Evolutionary conservation across 2,113 vertebrate species (phyloP).

Genomic region (Melanocharis versteri): DNA sequence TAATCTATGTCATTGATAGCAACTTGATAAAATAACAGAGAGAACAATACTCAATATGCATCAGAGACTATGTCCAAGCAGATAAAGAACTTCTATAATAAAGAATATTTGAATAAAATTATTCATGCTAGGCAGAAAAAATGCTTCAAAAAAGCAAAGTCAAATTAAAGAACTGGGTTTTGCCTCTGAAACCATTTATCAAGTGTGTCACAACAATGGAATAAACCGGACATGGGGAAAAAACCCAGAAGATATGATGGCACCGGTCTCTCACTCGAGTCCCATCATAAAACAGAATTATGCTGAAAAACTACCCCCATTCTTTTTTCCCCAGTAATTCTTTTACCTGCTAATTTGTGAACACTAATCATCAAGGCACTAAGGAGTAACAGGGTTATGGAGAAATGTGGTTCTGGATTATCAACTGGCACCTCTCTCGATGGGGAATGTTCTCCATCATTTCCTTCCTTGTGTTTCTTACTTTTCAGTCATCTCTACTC

Average conservation of each 20-base stretch:
- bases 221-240: background rate
- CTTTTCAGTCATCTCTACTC: background rate
- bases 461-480: background rate
- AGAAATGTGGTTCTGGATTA: background rate
- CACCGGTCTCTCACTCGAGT: rapidly evolving
- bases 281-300: background rate
- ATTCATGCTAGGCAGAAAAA: background rate
- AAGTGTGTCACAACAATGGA: background rate
- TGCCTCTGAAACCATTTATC: background rate
- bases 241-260: background rate
- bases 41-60: background rate
- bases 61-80: background rate
- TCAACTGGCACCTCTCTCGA: background rate
- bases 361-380: background rate
- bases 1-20: background rate
- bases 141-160: background rate
- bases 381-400: background rate
- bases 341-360: background rate
- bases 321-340: background rate
- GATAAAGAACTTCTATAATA: background rate
- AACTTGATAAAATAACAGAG: background rate
- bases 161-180: background rate
- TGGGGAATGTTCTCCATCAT: background rate
- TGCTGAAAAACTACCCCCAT: background rate
- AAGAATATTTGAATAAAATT: background rate